Conservation (phyloP, 2,113 vertebrate species). For the Hyla sarda region DNA sequence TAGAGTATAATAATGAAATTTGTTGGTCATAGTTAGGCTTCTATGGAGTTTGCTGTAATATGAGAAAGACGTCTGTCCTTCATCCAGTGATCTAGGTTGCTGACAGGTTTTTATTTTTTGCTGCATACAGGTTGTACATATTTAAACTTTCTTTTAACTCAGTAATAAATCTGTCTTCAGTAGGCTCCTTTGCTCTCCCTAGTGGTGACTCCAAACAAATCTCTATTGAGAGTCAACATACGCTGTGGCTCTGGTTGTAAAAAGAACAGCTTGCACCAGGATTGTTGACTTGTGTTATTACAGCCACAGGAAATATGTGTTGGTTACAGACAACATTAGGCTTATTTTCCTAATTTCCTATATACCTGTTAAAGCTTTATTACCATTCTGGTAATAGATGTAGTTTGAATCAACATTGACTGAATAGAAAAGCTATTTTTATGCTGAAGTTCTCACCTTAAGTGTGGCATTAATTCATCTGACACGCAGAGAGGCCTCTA, state of each 20-base stretch:
- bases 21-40: no score
- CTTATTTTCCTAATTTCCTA: neutral
- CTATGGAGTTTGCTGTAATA: no score
- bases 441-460: neutral
- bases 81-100: no score
- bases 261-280: neutral
- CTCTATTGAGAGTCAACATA: neutral
- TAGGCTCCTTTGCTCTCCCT: no score
- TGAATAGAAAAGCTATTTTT: conserved; percentile 19
- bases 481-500: neutral
- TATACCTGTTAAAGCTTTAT: neutral
- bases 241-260: neutral
- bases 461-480: neutral
- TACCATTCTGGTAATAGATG: neutral
- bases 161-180: no score
- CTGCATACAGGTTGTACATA: no score
- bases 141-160: no score
- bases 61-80: no score
- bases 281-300: conserved; percentile 2
- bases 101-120: no score
- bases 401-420: neutral
- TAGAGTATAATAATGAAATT: no score
- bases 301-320: neutral
- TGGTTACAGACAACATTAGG: neutral
- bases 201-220: no score